phyloP scores from a whole-genome alignment of 2,113 vertebrate genomes.

The Scomber scombrus region DNA sequence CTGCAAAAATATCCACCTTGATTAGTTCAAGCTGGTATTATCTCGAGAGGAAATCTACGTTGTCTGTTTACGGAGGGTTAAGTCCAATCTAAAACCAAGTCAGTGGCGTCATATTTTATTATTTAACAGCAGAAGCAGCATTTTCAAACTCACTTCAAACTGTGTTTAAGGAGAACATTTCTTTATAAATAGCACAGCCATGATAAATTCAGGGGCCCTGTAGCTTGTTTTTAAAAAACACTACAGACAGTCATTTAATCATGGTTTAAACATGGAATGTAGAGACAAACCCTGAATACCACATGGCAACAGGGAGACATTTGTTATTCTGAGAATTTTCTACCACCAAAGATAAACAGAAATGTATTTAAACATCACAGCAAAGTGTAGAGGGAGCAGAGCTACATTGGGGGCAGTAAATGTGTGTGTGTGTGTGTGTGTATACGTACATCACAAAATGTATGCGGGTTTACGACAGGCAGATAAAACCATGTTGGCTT shows the following conservation, averaged over 20 bases:
- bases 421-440: slow-evolving; percentile 3
- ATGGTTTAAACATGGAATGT: slow-evolving; percentile 33
- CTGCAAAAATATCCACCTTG: slow-evolving; percentile 55
- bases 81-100: slow-evolving; percentile 21
- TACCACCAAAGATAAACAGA: slow-evolving; percentile 38
- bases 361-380: slow-evolving; percentile 30
- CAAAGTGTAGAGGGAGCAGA: slow-evolving; percentile 25
- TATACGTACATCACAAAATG: neutral
- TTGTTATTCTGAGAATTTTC: slow-evolving; percentile 49
- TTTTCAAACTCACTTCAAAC: neutral
- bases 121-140: slow-evolving; percentile 22
- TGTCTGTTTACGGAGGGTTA: slow-evolving; percentile 22
- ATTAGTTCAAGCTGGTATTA: slow-evolving; percentile 54
- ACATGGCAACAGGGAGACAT: slow-evolving; percentile 8
- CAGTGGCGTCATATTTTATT: neutral
- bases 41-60: slow-evolving; percentile 44
- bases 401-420: neutral
- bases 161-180: slow-evolving; percentile 2
- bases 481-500: slow-evolving; percentile 17
- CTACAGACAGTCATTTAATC: slow-evolving; percentile 33
- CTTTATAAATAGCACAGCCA: neutral
- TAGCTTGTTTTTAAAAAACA: slow-evolving; percentile 1
- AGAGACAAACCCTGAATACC: slow-evolving; percentile 38
- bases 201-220: slow-evolving; percentile 6
- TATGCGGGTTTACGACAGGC: neutral